These are phyloP conservation scores for Alouatta palliata DNA, from an alignment of 2,113 vertebrate genomes.

Conservation along the genomic window DNA sequence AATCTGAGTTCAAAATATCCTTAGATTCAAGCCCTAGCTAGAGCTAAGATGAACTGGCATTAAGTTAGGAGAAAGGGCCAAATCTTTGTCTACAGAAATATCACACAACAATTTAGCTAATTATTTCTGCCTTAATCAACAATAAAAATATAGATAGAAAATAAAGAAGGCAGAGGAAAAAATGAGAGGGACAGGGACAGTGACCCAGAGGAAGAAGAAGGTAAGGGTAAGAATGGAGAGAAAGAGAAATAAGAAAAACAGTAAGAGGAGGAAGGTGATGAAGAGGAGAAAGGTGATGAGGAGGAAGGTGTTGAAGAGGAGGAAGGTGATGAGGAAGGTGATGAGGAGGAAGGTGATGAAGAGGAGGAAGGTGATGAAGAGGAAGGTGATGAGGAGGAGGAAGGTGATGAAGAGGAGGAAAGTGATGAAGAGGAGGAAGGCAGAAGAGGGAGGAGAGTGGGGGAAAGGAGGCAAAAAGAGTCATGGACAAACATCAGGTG, in stretches of 20 bases:
- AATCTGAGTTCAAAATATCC: background rate
- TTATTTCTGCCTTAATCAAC: constrained; percentile 17
- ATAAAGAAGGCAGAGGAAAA: background rate
- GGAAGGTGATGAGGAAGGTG: background rate
- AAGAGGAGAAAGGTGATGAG: background rate
- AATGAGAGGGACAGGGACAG: background rate
- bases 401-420: too few relatives aligned
- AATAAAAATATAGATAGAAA: too few relatives aligned
- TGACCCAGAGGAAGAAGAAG: background rate
- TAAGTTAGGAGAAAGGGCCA: background rate
- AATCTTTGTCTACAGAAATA: background rate
- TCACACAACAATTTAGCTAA: background rate
- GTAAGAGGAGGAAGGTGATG: background rate
- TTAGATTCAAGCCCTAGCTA: background rate
- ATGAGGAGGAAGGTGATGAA: background rate
- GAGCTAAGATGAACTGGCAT: background rate
- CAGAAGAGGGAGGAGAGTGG: too few relatives aligned
- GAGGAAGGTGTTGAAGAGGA: background rate
- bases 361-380: background rate
- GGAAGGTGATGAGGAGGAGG: too few relatives aligned
- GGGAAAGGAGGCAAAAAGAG: background rate
- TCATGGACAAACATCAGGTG: background rate
- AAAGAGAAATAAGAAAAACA: background rate
- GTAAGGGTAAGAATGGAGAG: background rate
- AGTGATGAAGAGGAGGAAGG: background rate